Percentiles rank a stretch among this genome's conserved stretches.
These are phyloP conservation scores for Pteropus rufus DNA, from an alignment of 2,797 vertebrate genomes.

Conservation along the genomic window DNA sequence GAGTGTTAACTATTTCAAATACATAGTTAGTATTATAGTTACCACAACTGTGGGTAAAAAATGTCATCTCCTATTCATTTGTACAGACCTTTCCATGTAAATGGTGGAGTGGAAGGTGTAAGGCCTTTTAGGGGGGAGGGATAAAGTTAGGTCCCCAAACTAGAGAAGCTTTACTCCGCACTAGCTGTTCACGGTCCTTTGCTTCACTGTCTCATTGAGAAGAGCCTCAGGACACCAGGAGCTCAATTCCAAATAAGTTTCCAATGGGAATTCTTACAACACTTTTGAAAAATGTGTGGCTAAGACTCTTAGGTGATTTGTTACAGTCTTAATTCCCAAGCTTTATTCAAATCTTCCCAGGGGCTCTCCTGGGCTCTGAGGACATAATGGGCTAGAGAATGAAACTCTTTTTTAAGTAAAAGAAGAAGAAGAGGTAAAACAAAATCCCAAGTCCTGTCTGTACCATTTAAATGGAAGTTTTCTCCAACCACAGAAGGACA, in stretches of 20 bases:
- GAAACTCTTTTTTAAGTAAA: background rate
- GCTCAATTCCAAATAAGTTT: background rate
- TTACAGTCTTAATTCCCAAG: background rate
- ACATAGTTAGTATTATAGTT: background rate
- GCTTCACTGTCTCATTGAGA: background rate
- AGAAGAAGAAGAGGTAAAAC: background rate
- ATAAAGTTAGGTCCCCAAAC: background rate
- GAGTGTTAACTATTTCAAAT: background rate
- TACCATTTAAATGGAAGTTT: background rate
- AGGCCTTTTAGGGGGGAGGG: background rate
- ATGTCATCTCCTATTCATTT: background rate
- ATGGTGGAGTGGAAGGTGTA: background rate
- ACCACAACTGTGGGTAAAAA: background rate
- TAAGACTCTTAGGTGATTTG: background rate
- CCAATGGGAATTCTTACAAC: background rate
- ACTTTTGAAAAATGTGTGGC: background rate
- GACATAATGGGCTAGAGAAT: background rate
- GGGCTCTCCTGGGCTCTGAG: background rate
- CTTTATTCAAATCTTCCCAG: background rate
- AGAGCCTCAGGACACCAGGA: background rate
- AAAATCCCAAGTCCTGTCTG: background rate
- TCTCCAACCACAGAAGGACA: background rate
- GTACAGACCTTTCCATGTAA: background rate
- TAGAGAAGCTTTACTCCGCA: background rate
- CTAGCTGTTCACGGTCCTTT: background rate